Conservation (phyloP, 2,888 invertebrate genomes). For the Metopia argyrocephala region DNA sequence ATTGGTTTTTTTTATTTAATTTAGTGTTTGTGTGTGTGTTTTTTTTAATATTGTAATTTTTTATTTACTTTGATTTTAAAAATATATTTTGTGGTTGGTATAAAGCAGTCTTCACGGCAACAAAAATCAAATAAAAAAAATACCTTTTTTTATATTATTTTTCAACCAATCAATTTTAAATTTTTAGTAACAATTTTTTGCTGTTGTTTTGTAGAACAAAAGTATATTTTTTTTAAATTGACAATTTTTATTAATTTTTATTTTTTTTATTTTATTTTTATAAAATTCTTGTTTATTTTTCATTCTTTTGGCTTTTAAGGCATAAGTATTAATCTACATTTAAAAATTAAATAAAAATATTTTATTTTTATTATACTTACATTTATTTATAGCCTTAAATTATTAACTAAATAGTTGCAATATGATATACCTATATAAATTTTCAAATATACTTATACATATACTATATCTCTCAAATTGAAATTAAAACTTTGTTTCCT, state of each 20-base stretch:
- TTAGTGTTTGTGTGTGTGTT: too few species aligned
- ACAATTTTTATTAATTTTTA: slow-evolving; percentile 28
- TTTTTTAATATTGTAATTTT: background rate
- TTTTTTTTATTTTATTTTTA: slow-evolving; percentile 1
- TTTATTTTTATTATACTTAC: slow-evolving; percentile 13
- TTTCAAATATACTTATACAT: too few species aligned
- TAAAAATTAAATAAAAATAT: background rate
- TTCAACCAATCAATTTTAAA: slow-evolving; percentile 3
- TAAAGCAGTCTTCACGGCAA: slow-evolving; percentile 78
- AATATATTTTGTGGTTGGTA: slow-evolving; percentile 72
- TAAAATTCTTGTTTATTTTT: background rate
- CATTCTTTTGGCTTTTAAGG: slow-evolving; percentile 44
- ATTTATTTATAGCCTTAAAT: background rate
- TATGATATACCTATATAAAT: too few species aligned
- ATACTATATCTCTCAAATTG: too few species aligned
- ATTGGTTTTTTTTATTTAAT: slow-evolving; percentile 8
- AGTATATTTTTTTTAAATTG: slow-evolving; percentile 34
- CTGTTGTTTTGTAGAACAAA: slow-evolving; percentile 7
- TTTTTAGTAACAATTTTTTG: slow-evolving; percentile 7
- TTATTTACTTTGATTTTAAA: background rate
- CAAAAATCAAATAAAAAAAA: slow-evolving; percentile 67
- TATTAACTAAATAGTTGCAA: slow-evolving; percentile 5
- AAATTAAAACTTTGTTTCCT: too few species aligned
- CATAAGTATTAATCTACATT: slow-evolving; percentile 29
- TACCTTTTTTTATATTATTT: slow-evolving; percentile 28